Conservation (phyloP, 2,888 invertebrate genomes). For the Limnephilus auricula region DNA sequence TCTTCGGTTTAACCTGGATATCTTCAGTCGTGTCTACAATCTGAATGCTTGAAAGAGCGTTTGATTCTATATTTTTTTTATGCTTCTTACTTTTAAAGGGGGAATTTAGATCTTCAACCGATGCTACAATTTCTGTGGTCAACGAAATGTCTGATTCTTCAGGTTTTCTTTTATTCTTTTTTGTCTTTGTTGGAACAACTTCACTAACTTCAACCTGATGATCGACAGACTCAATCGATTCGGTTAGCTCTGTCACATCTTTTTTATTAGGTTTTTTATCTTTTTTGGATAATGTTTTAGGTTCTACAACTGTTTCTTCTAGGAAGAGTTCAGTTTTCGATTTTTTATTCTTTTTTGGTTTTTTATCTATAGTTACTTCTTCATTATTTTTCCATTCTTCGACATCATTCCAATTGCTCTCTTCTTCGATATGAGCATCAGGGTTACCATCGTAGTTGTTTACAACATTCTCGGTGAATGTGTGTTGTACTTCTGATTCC, state of each 20-base stretch:
- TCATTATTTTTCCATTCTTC: no score
- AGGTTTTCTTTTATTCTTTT: not conserved
- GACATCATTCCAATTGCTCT: not conserved
- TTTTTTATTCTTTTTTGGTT: not conserved
- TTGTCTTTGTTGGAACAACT: not conserved
- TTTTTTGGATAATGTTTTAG: not conserved
- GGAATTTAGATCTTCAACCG: not conserved
- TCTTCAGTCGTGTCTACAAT: not conserved
- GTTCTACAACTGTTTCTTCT: not conserved
- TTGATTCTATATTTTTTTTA: not conserved
- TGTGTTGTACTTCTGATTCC: not conserved
- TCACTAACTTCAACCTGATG: not conserved
- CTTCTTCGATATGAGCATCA: not conserved
- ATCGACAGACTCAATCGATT: not conserved
- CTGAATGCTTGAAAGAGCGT: not conserved
- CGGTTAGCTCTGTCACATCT: not conserved
- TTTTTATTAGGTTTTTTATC: not conserved
- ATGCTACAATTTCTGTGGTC: not conserved
- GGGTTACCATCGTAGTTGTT: not conserved
- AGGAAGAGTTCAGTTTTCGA: not conserved
- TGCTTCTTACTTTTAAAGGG: not conserved
- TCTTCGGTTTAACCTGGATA: not conserved
- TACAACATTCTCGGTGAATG: not conserved
- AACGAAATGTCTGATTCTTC: not conserved
- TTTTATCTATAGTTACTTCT: constrained; percentile 8